A percentile compares a stretch with the other conserved stretches of the same genome.
phyloP scores from a whole-genome alignment of 2,797 vertebrate genomes.

The Odontamblyopus rebecca region DNA sequence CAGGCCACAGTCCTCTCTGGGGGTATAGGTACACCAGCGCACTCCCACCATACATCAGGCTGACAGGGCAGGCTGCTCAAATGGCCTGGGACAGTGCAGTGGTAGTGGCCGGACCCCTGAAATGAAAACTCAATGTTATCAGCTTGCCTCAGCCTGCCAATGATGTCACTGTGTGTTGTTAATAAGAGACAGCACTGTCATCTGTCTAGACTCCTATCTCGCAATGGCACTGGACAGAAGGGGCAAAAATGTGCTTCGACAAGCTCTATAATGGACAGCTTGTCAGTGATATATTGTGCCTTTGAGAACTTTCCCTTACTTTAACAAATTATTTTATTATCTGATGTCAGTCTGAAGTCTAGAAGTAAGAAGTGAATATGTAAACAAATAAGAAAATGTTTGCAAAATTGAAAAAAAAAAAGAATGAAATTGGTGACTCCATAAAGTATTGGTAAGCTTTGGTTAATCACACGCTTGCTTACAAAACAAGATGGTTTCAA shows the following conservation, averaged over 20 bases:
- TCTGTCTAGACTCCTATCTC: constrained; percentile 66
- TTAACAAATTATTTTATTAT: neutral
- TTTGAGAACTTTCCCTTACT: neutral
- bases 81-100: constrained; percentile 46
- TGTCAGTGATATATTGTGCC: neutral
- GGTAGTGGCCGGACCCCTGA: constrained; percentile 49
- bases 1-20: constrained; percentile 58
- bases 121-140: constrained; percentile 71
- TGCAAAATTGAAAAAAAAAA: no score
- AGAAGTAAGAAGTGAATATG: neutral
- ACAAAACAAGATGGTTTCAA: neutral
- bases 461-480: neutral
- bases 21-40: constrained; percentile 60
- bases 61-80: constrained; percentile 72
- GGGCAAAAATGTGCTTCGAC: constrained; percentile 5
- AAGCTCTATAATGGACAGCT: neutral
- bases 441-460: neutral
- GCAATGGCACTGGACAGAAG: constrained; percentile 23
- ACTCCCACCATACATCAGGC: constrained; percentile 70
- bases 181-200: constrained; percentile 56
- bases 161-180: constrained; percentile 67
- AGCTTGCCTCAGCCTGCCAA: constrained; percentile 59
- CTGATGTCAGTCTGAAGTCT: no score
- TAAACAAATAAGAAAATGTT: no score
- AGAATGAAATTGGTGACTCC: no score